A percentile compares a stretch with the other conserved stretches of the same genome.
Evolutionary conservation across 2,113 vertebrate species (phyloP).

Genomic region (Myanophis thanlyinensis): DNA sequence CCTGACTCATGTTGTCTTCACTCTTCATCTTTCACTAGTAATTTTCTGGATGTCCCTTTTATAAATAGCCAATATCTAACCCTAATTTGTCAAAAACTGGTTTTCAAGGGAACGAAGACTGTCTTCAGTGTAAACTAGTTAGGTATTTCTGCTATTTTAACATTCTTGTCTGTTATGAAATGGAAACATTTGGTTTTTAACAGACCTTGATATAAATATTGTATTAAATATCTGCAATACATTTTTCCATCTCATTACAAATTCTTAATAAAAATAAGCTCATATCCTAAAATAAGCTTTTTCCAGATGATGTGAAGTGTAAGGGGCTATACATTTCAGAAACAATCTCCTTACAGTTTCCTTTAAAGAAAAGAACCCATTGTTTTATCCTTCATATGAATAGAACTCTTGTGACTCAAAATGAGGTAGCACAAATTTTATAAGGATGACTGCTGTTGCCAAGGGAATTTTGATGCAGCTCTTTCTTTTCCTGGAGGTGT

Average conservation of each 20-base stretch:
- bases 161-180: background rate
- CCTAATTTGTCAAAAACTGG: background rate
- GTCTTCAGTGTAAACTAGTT: background rate
- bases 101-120: background rate
- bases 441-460: slow-evolving; percentile 24
- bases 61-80: background rate
- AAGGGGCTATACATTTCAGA: background rate
- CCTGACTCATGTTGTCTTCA: background rate
- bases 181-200: background rate
- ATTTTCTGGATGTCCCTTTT: background rate
- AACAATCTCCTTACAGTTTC: background rate
- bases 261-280: background rate
- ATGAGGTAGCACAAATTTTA: slow-evolving; percentile 21
- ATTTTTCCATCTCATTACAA: background rate
- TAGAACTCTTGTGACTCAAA: background rate
- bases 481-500: slow-evolving; percentile 20
- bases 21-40: background rate
- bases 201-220: background rate
- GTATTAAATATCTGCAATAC: background rate
- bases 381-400: slow-evolving; percentile 21
- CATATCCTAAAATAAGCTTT: background rate
- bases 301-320: background rate
- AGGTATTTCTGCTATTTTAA: background rate
- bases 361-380: slow-evolving; percentile 16
- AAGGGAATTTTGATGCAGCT: slow-evolving; percentile 32